Percentiles rank a stretch among this genome's conserved stretches.
Evolutionary conservation across 2,797 vertebrate species (phyloP).

Genomic region (Sebastes elongatus): DNA sequence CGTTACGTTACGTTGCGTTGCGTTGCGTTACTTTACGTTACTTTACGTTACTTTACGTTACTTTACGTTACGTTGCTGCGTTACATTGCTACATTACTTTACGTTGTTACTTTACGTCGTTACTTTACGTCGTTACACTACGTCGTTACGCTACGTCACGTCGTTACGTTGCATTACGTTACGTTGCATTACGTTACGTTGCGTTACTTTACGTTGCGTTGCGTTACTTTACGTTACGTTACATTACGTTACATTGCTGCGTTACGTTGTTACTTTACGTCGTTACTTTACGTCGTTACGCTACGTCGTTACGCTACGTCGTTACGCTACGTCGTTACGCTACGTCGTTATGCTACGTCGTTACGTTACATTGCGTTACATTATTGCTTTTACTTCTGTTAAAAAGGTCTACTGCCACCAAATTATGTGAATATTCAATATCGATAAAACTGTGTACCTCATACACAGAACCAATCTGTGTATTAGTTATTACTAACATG

Average conservation of each 20-base stretch:
- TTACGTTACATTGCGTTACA: too few relatives aligned
- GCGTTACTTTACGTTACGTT: not conserved
- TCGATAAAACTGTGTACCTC: not conserved
- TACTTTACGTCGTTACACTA: not conserved
- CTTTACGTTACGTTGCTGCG: not conserved
- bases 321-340: not conserved
- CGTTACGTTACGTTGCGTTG: not conserved
- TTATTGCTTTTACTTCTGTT: not conserved
- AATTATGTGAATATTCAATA: not conserved
- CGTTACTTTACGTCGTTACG: not conserved
- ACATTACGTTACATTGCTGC: too few relatives aligned
- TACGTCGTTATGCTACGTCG: too few relatives aligned
- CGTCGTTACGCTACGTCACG: too few relatives aligned
- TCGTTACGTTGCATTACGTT: fast-evolving
- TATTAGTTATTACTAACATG: not conserved
- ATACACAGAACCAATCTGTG: not conserved
- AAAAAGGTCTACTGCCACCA: not conserved
- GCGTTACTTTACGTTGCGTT: too few relatives aligned
- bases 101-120: too few relatives aligned
- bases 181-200: fast-evolving
- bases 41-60: not conserved
- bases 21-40: not conserved
- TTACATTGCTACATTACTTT: not conserved
- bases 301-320: too few relatives aligned
- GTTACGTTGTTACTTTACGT: too few relatives aligned